Conservation (phyloP, 2,113 vertebrate genomes). For the Sclerurus mexicanus region DNA sequence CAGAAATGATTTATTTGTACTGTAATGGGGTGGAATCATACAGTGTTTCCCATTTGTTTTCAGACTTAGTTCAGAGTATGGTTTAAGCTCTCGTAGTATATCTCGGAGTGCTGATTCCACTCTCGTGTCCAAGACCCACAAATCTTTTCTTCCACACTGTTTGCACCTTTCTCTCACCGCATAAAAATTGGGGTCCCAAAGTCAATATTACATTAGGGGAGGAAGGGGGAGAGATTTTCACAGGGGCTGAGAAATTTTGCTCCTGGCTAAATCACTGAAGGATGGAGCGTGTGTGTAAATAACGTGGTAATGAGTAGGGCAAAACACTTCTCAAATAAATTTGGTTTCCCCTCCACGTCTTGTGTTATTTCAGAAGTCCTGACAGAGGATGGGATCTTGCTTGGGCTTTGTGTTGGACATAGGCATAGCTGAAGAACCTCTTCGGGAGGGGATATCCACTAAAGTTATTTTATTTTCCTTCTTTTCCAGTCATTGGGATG, state of each 20-base stretch:
- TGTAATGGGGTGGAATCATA: constrained; percentile 58
- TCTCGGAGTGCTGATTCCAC: constrained; percentile 23
- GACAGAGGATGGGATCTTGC: background rate
- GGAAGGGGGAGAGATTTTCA: constrained; percentile 28
- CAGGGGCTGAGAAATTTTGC: constrained; percentile 10
- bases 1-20: constrained; percentile 67
- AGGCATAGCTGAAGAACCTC: background rate
- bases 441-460: background rate
- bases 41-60: constrained; percentile 52
- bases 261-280: constrained; percentile 22
- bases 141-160: constrained; percentile 43
- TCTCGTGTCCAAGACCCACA: constrained; percentile 29
- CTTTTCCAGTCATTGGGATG: background rate
- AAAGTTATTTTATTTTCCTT: background rate
- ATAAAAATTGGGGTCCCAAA: constrained; percentile 18
- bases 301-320: background rate
- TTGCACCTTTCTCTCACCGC: constrained; percentile 38
- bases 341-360: background rate
- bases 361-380: background rate
- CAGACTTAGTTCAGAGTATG: constrained; percentile 6
- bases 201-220: constrained; percentile 24
- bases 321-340: background rate
- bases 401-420: background rate
- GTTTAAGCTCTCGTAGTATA: constrained; percentile 30
- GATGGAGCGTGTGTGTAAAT: background rate